These are phyloP conservation scores for Nemoura dubitans DNA, from an alignment of 2,888 invertebrate species.

Conservation along the genomic window DNA sequence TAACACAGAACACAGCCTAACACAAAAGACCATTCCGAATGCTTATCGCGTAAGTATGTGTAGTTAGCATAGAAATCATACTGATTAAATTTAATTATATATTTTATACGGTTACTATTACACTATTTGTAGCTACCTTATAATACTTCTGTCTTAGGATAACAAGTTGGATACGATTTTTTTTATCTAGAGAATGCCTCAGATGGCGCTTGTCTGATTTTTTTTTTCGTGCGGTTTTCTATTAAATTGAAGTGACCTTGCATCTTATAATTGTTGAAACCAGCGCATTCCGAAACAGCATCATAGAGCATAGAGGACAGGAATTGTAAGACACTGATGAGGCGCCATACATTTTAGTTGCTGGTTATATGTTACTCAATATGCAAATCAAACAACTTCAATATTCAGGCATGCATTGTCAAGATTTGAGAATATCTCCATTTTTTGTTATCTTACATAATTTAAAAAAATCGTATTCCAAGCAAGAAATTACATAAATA, in stretches of 20 bases:
- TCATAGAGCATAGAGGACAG: no score
- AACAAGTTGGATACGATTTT: conserved; percentile 16
- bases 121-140: conserved; percentile 21
- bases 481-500: no score
- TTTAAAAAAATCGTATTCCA: no score
- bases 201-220: conserved; percentile 14
- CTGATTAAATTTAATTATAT: conserved; percentile 35
- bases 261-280: not conserved
- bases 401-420: not conserved
- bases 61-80: conserved; percentile 38
- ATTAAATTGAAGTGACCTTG: conserved; percentile 20
- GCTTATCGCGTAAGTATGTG: conserved; percentile 14
- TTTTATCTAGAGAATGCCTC: not conserved
- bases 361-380: not conserved
- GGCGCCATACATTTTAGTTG: not conserved
- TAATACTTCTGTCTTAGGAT: not conserved
- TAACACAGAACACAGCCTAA: no score
- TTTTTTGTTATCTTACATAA: no score
- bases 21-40: not conserved
- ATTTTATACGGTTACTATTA: conserved; percentile 17
- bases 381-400: not conserved
- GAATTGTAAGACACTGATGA: not conserved
- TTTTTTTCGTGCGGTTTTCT: not conserved
- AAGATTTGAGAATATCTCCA: no score
- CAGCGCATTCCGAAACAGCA: not conserved